Conservation (phyloP, 2,113 vertebrate species). For the Grallaria varia region DNA sequence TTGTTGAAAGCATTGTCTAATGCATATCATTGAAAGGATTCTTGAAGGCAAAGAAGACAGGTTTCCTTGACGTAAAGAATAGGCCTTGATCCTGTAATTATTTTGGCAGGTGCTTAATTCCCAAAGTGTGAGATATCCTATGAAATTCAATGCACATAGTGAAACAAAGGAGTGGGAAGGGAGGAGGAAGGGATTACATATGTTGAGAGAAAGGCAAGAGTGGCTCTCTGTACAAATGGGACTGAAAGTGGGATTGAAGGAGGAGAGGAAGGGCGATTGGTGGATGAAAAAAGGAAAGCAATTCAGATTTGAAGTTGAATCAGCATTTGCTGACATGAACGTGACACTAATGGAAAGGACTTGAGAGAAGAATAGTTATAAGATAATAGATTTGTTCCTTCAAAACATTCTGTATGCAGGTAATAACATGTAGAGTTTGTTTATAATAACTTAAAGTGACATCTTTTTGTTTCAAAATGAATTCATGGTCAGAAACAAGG, state of each 20-base stretch:
- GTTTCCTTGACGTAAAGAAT: slow-evolving; percentile 27
- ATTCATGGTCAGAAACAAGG: not conserved
- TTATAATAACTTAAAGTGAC: slow-evolving; percentile 7
- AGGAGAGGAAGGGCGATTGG: not conserved
- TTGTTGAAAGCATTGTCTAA: slow-evolving; percentile 17
- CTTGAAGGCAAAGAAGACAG: not conserved
- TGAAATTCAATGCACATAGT: slow-evolving; percentile 37
- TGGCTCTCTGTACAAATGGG: not conserved
- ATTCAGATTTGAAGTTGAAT: slow-evolving; percentile 55
- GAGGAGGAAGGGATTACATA: slow-evolving; percentile 44
- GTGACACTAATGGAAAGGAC: slow-evolving; percentile 52
- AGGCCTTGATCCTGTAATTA: slow-evolving; percentile 49
- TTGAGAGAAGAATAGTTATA: slow-evolving; percentile 34
- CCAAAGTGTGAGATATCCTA: slow-evolving; percentile 49
- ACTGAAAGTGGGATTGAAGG: slow-evolving; percentile 12
- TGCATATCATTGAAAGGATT: not conserved
- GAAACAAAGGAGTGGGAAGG: slow-evolving; percentile 44
- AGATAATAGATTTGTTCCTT: slow-evolving; percentile 5
- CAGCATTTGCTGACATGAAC: slow-evolving; percentile 32
- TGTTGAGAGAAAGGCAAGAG: slow-evolving; percentile 44
- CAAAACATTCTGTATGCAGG: not conserved
- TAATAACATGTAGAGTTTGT: slow-evolving; percentile 25
- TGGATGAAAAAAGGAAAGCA: not conserved
- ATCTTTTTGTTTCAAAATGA: slow-evolving; percentile 47
- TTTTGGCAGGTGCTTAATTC: slow-evolving; percentile 65